Evolutionary conservation across 2,113 vertebrate species (phyloP).

Genomic region (Melospiza melodia): DNA sequence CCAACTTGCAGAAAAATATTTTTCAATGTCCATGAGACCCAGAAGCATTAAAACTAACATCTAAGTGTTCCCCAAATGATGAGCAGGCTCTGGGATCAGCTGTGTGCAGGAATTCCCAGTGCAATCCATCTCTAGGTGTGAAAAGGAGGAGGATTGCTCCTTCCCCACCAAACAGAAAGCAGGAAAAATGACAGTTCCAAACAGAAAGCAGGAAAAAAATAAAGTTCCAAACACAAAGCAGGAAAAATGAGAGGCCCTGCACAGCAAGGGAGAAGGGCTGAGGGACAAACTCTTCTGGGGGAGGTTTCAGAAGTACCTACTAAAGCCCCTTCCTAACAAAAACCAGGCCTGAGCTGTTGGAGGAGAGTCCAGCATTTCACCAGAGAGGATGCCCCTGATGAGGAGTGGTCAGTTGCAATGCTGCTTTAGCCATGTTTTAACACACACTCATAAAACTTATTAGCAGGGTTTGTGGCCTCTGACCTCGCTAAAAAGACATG

Average conservation of each 20-base stretch:
- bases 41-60: background rate
- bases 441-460: background rate
- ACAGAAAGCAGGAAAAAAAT: background rate
- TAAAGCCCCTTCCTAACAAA: background rate
- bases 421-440: background rate
- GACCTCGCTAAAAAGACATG: background rate
- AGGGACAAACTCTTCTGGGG: background rate
- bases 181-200: background rate
- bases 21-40: rapidly evolving
- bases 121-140: background rate
- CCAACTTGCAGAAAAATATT: background rate
- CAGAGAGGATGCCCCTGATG: background rate
- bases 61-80: background rate
- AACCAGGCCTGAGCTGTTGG: background rate
- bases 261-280: background rate
- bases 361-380: background rate
- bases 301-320: background rate
- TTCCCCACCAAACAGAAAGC: background rate
- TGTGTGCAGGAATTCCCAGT: background rate
- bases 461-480: background rate
- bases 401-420: background rate
- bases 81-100: background rate
- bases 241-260: background rate
- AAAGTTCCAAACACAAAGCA: background rate
- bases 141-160: background rate